Base-by-base conservation (phyloP, 2,888 invertebrate genomes). In the Saturnia japonica region DNA sequence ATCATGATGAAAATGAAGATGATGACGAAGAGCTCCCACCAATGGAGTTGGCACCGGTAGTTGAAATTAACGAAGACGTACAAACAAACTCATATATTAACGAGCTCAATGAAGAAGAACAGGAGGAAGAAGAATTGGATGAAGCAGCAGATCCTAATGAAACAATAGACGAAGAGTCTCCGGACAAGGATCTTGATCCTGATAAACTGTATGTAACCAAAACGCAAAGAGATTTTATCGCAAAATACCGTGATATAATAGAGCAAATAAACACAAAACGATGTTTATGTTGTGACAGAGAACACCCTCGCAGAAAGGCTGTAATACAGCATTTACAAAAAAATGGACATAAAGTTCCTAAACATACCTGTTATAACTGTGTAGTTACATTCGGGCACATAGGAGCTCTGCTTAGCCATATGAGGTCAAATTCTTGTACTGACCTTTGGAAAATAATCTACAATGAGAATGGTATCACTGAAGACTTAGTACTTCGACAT, bases 331-430 rank as follows among this genome's bases (percentile, higher is more conserved):
- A 94, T 79, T 84, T 94, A 71, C 94, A 94, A 81, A 94, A 94
- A 84, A 94, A 93, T 81, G 94, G 94, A 3, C 90, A 92, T 73
- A 94, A 93, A 86, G 95, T 95, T 68, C 95, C 95, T 0, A 95
- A 95, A 77, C 95, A 95, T 77, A 95, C 95, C 0, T 95, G 95
- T 78, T 95, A 95, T 77, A 95, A 95, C 80, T 95, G 95, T 79
- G 95, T 95, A 72, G 88, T 95, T 43, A 95, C 95, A 0, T 95
- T 95, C 74, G 90, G 89, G 8, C 94, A 94, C 74, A 94, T 94
- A 72, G 94, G 94, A 34, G 94, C 94, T 47, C 78, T 94, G 43
- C 86, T 94, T 6, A 94, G 94, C 77, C 94, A 94, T 76, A 94
- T 94, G 94, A 85, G 94, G 74, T 89, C 94, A 9, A 93, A 94